A percentile compares a stretch with the other conserved stretches of the same genome.
Evolutionary conservation across 2,113 vertebrate species (phyloP).

Genomic region (Xenotilapia caudafasciata): DNA sequence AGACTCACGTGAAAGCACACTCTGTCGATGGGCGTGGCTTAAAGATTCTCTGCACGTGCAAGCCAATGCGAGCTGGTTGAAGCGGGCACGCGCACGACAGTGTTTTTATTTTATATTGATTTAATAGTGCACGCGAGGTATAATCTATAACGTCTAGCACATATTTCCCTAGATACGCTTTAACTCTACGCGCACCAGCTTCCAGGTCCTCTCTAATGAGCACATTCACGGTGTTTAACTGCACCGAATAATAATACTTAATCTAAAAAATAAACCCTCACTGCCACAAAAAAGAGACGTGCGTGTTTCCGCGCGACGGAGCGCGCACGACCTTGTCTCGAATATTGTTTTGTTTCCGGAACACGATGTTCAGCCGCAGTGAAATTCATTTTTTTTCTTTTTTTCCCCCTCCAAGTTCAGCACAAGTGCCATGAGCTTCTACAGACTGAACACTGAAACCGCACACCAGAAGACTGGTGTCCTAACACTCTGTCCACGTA

Average conservation of each 20-base stretch:
- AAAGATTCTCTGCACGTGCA: conserved; percentile 19
- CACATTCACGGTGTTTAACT: not conserved
- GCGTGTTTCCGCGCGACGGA: not conserved
- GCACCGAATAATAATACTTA: not conserved
- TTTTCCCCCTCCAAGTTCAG: not conserved
- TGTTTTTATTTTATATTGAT: not conserved
- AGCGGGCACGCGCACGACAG: not conserved
- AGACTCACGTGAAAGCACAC: conserved; percentile 47
- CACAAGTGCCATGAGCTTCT: not conserved
- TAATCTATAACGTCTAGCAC: not conserved
- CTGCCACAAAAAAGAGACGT: not conserved
- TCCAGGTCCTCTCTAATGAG: not conserved
- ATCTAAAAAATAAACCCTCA: not conserved
- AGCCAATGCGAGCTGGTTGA: not conserved
- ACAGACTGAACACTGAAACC: not conserved
- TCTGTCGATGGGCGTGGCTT: conserved; percentile 30
- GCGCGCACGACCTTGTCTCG: not conserved
- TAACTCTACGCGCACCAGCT: not conserved
- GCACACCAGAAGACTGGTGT: not conserved
- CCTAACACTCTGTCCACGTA: not conserved
- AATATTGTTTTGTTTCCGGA: conserved; percentile 1
- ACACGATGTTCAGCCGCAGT: conserved; percentile 38
- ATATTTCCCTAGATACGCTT: not conserved
- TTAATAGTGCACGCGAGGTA: not conserved
- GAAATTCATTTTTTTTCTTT: not conserved